Percentiles rank a stretch among this genome's conserved stretches.
These are phyloP conservation scores for Tenebrosternarchus preto DNA, from an alignment of 2,113 vertebrate species.

Conservation along the genomic window DNA sequence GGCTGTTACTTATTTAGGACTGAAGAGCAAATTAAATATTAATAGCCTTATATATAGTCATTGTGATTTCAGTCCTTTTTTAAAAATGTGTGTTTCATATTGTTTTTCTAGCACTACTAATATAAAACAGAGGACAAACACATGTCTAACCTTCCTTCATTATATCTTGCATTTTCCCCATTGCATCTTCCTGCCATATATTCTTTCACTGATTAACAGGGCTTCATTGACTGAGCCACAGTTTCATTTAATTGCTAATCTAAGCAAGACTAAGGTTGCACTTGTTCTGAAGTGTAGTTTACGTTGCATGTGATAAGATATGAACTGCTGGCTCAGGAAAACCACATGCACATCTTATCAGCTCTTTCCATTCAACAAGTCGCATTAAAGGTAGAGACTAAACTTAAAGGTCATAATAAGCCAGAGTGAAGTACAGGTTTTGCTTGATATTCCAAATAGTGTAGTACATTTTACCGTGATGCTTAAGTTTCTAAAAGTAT, in stretches of 20 bases:
- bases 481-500: no score
- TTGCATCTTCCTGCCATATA: background rate
- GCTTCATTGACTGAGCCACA: background rate
- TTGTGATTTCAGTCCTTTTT: background rate
- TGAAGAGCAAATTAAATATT: no score
- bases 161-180: no score
- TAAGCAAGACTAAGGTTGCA: background rate
- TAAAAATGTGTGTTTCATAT: background rate
- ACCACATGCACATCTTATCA: background rate
- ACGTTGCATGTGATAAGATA: conserved; percentile 31
- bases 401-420: conserved; percentile 27
- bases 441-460: background rate
- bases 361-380: conserved; percentile 16
- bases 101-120: background rate
- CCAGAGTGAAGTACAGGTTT: background rate
- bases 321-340: conserved; percentile 9
- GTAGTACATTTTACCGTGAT: no score
- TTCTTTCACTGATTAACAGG: background rate
- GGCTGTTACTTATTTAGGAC: no score
- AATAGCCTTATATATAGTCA: background rate
- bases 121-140: background rate
- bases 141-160: background rate
- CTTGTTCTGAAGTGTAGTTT: conserved; percentile 14
- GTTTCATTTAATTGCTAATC: background rate
- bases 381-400: background rate